These are phyloP conservation scores for Schizopygopsis pylzovi DNA, from an alignment of 2,797 vertebrate genomes.

Conservation along the genomic window DNA sequence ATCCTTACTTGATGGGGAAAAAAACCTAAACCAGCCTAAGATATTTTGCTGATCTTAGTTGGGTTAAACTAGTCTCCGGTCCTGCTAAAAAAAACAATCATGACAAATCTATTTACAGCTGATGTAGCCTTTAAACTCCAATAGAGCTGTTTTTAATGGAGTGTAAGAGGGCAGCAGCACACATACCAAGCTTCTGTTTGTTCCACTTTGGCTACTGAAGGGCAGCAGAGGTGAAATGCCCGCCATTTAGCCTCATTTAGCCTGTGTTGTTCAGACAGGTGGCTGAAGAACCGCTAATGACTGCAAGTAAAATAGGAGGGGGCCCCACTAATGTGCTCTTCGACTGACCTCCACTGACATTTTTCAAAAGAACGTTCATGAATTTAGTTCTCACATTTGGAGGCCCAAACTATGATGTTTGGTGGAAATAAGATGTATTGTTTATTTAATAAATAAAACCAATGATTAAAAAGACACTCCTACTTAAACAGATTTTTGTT, in stretches of 20 bases:
- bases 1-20: background rate
- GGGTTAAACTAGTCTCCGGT: background rate
- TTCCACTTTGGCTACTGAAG: conserved; percentile 69
- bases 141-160: conserved; percentile 55
- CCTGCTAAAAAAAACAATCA: background rate
- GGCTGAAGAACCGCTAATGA: conserved; percentile 58
- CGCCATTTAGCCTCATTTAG: conserved; percentile 73
- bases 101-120: background rate
- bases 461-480: background rate
- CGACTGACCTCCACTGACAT: conserved; percentile 63
- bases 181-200: conserved; percentile 67
- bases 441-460: background rate
- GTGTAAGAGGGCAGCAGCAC: conserved; percentile 64
- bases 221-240: conserved; percentile 76
- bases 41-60: background rate
- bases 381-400: conserved; percentile 28
- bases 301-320: conserved; percentile 50
- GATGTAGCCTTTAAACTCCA: conserved; percentile 41
- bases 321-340: conserved; percentile 65
- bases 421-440: conserved; percentile 17
- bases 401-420: background rate
- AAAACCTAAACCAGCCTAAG: background rate
- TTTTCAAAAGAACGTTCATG: conserved; percentile 46
- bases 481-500: background rate
- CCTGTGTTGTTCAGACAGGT: conserved; percentile 60